Conservation (phyloP, 2,113 vertebrate genomes). For the Enhydra lutris region DNA sequence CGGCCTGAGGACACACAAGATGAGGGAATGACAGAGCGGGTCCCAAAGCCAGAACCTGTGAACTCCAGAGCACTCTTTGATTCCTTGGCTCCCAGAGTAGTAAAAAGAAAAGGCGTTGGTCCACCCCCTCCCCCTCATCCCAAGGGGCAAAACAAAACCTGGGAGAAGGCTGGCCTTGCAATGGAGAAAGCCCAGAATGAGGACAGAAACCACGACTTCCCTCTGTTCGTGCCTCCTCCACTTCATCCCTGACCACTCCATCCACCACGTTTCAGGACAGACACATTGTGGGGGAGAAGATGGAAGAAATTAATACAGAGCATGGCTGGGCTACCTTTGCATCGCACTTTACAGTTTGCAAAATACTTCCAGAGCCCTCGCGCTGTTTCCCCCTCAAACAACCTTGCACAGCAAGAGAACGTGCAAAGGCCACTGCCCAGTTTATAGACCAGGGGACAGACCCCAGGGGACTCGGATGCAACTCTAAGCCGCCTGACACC, state of each 20-base stretch:
- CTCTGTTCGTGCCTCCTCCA: fast-evolving
- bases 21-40: background rate
- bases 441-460: background rate
- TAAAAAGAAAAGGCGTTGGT: background rate
- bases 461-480: background rate
- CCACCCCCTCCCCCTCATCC: fast-evolving
- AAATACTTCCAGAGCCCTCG: background rate
- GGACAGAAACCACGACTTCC: background rate
- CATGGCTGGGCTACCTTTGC: fast-evolving
- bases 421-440: fast-evolving
- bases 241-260: background rate
- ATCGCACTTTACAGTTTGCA: background rate
- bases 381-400: background rate
- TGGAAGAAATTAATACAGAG: background rate
- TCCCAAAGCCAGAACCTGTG: background rate
- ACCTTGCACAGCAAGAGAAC: background rate
- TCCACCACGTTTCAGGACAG: background rate
- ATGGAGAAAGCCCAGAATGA: background rate
- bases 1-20: background rate
- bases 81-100: background rate
- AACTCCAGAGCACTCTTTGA: background rate
- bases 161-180: background rate
- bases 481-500: background rate
- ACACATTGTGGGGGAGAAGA: background rate
- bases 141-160: fast-evolving